These are phyloP conservation scores for Danaus chrysippus DNA, from an alignment of 2,888 invertebrate genomes.

Conservation along the genomic window DNA sequence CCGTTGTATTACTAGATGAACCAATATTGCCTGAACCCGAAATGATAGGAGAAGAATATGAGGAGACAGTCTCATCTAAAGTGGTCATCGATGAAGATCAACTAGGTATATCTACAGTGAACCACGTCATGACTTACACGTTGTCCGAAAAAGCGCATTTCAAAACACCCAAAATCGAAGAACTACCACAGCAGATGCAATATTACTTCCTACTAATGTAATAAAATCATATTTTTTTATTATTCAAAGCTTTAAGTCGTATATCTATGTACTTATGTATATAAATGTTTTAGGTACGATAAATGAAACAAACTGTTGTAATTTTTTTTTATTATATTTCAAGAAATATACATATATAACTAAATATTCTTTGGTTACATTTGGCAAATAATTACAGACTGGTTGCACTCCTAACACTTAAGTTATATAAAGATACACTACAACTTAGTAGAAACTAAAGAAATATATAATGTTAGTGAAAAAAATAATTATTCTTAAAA, in stretches of 20 bases:
- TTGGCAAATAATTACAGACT: constrained; percentile 35
- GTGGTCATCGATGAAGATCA: constrained; percentile 61
- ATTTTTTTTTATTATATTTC: constrained; percentile 41
- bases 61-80: constrained; percentile 63
- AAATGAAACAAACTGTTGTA: constrained; percentile 4
- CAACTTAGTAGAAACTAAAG: constrained; percentile 13
- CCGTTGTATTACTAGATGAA: constrained; percentile 46
- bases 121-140: constrained; percentile 67
- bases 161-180: constrained; percentile 58
- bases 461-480: not conserved
- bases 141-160: constrained; percentile 66
- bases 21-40: constrained; percentile 54
- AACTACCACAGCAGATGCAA: constrained; percentile 66
- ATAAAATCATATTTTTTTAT: constrained; percentile 20
- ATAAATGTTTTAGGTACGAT: constrained; percentile 10
- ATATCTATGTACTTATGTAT: no score
- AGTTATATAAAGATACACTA: constrained; percentile 2
- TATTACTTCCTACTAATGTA: constrained; percentile 64
- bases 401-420: constrained; percentile 24
- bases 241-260: constrained; percentile 13
- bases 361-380: constrained; percentile 47
- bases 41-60: constrained; percentile 62
- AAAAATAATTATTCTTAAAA: no score
- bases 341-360: constrained; percentile 56
- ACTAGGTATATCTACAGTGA: constrained; percentile 60